Conservation (phyloP, 2,888 invertebrate species). For the Zygothrica quintamaculata region DNA sequence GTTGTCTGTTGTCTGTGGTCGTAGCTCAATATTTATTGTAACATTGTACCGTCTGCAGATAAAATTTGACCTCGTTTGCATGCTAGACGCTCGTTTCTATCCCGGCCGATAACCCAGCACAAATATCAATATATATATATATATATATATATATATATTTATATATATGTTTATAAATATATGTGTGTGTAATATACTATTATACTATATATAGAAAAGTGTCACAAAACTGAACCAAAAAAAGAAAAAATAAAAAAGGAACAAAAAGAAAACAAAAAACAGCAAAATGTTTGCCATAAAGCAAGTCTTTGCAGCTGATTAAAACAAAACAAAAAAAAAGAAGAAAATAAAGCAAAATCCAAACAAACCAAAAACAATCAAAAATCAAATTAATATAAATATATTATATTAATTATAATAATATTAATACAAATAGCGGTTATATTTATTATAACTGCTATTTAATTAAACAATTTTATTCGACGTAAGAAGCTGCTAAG, state of each 20-base stretch:
- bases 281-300: slow-evolving; percentile 72
- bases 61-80: slow-evolving; percentile 81
- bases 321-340: slow-evolving; percentile 21
- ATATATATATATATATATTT: slow-evolving; percentile 13
- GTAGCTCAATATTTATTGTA: slow-evolving; percentile 57
- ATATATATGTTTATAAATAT: slow-evolving; percentile 22
- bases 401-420: slow-evolving; percentile 3
- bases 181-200: slow-evolving; percentile 16
- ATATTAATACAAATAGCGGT: neutral
- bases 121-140: slow-evolving; percentile 29
- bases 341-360: neutral
- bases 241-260: slow-evolving; percentile 9
- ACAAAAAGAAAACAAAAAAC: slow-evolving; percentile 21
- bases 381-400: slow-evolving; percentile 3
- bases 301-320: slow-evolving; percentile 26
- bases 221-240: slow-evolving; percentile 33
- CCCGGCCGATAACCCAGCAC: slow-evolving; percentile 46
- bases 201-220: slow-evolving; percentile 31
- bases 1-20: slow-evolving; percentile 68
- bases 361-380: slow-evolving; percentile 7
- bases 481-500: slow-evolving; percentile 4
- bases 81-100: slow-evolving; percentile 35
- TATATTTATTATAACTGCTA: slow-evolving; percentile 12
- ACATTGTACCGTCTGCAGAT: slow-evolving; percentile 71
- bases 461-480: slow-evolving; percentile 6